Conservation (phyloP, 2,113 vertebrate genomes). For the Meleagris gallopavo region DNA sequence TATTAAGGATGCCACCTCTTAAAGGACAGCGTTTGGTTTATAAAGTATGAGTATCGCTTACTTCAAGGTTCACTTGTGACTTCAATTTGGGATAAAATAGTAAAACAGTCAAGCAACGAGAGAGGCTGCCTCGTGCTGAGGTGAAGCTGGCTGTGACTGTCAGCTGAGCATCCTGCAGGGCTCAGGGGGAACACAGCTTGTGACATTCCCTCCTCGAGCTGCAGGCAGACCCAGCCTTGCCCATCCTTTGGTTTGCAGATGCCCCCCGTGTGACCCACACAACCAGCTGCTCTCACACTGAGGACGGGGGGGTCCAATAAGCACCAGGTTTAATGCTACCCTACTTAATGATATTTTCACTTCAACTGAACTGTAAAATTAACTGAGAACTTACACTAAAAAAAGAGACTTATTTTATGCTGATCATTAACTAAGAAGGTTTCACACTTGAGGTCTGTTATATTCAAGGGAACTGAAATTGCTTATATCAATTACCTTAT, state of each 20-base stretch:
- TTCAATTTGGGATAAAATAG: not conserved
- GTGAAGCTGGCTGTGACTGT: not conserved
- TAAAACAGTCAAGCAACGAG: not conserved
- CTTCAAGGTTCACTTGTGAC: not conserved
- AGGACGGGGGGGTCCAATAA: not conserved
- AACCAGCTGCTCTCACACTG: not conserved
- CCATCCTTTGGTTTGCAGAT: no score
- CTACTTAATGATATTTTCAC: conserved; percentile 55
- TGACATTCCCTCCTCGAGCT: not conserved
- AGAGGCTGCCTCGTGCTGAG: not conserved
- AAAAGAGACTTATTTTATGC: conserved; percentile 73
- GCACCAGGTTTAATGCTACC: conserved; percentile 14
- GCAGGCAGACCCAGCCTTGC: no score
- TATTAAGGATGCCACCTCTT: not conserved
- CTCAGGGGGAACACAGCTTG: fast-evolving
- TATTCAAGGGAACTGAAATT: conserved; percentile 60
- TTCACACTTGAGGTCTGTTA: conserved; percentile 69
- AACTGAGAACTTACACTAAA: conserved; percentile 70
- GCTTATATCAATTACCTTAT: conserved; percentile 66
- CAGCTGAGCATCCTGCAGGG: not conserved
- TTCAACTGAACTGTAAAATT: conserved; percentile 72
- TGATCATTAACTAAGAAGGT: conserved; percentile 73
- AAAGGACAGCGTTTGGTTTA: fast-evolving
- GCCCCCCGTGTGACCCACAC: no score
- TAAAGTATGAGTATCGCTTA: not conserved